These are phyloP conservation scores for Halesus radiatus DNA, from an alignment of 1,140 invertebrate genomes.

Conservation along the genomic window DNA sequence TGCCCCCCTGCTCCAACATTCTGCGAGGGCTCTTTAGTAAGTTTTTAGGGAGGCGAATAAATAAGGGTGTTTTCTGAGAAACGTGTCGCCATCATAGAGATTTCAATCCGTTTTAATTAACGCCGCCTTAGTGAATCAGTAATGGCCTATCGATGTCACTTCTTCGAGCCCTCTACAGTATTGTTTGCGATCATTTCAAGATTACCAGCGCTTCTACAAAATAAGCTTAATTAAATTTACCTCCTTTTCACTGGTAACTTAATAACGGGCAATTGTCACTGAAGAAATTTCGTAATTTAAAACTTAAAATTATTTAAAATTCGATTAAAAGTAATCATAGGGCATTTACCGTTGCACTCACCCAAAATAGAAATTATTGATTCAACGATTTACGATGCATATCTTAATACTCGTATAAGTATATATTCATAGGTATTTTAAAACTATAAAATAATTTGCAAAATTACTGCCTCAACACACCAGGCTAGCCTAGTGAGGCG, in stretches of 20 bases:
- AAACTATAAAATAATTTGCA: too few relatives aligned
- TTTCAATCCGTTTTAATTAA: constrained; percentile 43
- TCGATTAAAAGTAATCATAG: too few relatives aligned
- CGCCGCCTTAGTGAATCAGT: constrained; percentile 12
- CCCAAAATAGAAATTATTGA: too few relatives aligned
- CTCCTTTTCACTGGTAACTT: not conserved
- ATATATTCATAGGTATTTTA: too few relatives aligned
- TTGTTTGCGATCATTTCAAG: constrained; percentile 26
- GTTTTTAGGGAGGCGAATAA: constrained; percentile 23
- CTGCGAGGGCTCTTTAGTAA: constrained; percentile 5
- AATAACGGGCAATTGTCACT: too few relatives aligned
- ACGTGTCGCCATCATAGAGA: constrained; percentile 41
- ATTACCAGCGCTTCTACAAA: constrained; percentile 23
- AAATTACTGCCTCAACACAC: too few relatives aligned
- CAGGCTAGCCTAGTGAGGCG: too few relatives aligned
- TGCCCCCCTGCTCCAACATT: not conserved
- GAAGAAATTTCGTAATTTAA: too few relatives aligned
- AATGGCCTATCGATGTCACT: constrained; percentile 40
- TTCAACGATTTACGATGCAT: too few relatives aligned
- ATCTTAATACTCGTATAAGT: too few relatives aligned
- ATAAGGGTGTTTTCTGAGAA: constrained; percentile 41
- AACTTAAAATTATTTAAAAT: too few relatives aligned
- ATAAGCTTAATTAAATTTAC: constrained; percentile 12
- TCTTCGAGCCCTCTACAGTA: not conserved
- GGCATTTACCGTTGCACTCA: too few relatives aligned